These are phyloP conservation scores for Mantis religiosa DNA, from an alignment of 2,888 invertebrate species.

Conservation along the genomic window DNA sequence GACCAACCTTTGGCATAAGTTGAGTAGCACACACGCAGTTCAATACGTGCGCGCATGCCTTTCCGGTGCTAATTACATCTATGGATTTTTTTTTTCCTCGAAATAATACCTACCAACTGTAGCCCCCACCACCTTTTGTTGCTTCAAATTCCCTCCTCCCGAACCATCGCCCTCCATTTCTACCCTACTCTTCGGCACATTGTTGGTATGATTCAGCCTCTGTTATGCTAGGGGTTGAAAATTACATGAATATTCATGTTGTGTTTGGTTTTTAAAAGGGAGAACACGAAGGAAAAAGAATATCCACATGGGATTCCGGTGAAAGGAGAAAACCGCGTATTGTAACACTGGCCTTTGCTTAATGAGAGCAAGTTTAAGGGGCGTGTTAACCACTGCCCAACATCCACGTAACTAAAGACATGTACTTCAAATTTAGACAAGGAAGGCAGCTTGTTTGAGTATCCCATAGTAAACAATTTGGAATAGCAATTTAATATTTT, in stretches of 20 bases:
- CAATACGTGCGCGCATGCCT: background rate
- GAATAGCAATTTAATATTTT: too few relatives aligned
- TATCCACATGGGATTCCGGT: background rate
- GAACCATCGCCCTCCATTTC: background rate
- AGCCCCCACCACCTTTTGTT: background rate
- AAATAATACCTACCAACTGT: background rate
- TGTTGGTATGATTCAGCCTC: background rate
- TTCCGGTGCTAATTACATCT: background rate
- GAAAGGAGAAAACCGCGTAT: background rate
- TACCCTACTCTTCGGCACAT: background rate
- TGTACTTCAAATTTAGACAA: background rate
- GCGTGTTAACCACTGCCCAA: background rate
- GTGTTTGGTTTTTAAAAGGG: background rate
- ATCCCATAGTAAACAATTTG: background rate
- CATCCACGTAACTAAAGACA: background rate
- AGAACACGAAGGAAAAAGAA: background rate
- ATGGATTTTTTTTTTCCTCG: background rate
- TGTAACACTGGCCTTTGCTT: background rate
- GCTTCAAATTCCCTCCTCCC: background rate
- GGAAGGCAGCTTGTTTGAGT: background rate
- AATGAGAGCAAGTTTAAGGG: background rate
- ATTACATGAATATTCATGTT: slow-evolving; percentile 11
- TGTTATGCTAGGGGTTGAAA: slow-evolving; percentile 1
- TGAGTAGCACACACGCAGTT: background rate
- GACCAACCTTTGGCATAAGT: background rate